Base-by-base conservation (phyloP, 2,797 vertebrate genomes). In the Coregonus sp. region DNA sequence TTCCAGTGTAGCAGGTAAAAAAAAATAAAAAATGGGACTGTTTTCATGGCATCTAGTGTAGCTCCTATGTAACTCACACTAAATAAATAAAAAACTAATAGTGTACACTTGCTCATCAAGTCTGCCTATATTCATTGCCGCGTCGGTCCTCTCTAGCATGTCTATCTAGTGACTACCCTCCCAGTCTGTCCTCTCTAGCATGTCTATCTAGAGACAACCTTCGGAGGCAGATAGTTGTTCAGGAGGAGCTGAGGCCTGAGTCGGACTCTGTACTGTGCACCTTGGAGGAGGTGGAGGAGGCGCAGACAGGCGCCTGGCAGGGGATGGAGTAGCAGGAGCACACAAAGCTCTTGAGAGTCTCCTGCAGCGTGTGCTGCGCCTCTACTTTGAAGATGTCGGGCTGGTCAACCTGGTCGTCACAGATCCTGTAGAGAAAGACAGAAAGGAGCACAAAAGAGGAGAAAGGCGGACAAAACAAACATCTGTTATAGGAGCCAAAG, bases 311-410 rank as follows among this genome's bases (percentile, higher is more conserved):
- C 15, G 90, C 67, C 0, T 73, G 74, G 86, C 96, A 95, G 51
- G 93, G 93, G 18, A 97, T 95, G 89, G 94, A 95, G 86, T 95
- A 94, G 73, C 94, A 88, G 88, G 96, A 94, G 63, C 95, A 96
- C 78, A 92, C 52, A 59, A 95, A 95, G 86, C 91, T 97, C 84
- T 96, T 96, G 12, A 96, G 73, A 14, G 94, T 94, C 84, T 95
- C 93, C 86, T 94, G 96, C 82, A 99, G 93, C 47, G 95, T 91
- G 79, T 98, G 96, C 84, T 97, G 90, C 87, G 96, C 97, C 86
- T 99, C 98, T 89, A 99, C 94, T 85, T 98, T 94, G 93, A 99
- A 99, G 89, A 98, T 91, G 89, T 97, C 96, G 74, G 94, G 89
- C 86, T 98, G 95, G 81, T 98, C 97, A 9, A 91, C 92, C 83